Evolutionary conservation across 2,113 vertebrate species (phyloP).

Genomic region (Tympanuchus pallidicinctus): DNA sequence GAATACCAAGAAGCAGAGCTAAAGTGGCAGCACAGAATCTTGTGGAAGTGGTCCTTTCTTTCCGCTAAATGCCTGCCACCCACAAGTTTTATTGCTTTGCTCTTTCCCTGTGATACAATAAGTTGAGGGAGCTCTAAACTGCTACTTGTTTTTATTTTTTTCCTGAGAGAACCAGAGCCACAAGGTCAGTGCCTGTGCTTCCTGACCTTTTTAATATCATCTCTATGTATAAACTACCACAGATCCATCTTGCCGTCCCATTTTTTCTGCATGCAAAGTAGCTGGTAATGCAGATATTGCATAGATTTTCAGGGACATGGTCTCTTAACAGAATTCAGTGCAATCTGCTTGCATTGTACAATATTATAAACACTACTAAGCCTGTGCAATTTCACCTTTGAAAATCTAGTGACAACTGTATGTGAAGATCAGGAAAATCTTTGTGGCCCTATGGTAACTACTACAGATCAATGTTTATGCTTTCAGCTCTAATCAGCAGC

Average conservation of each 20-base stretch:
- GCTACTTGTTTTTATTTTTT: not conserved
- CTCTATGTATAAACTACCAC: not conserved
- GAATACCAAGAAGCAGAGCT: not conserved
- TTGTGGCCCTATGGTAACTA: not conserved
- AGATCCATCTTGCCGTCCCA: not conserved
- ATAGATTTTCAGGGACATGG: not conserved
- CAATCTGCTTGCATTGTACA: not conserved
- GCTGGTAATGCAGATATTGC: not conserved
- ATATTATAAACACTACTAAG: not conserved
- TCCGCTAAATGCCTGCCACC: not conserved
- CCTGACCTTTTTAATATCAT: constrained; percentile 13
- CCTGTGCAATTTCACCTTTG: not conserved
- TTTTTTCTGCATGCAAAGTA: not conserved
- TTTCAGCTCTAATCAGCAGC: not conserved
- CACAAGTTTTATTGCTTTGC: not conserved
- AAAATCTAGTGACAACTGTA: not conserved
- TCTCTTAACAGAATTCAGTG: not conserved
- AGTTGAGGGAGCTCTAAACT: not conserved
- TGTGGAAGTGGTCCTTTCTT: not conserved
- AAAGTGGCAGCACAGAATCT: not conserved
- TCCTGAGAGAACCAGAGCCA: not conserved
- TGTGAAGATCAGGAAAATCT: not conserved
- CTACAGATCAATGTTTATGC: not conserved
- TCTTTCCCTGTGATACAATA: not conserved
- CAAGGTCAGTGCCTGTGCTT: not conserved